Percentiles rank a stretch among this genome's conserved stretches.
These are phyloP conservation scores for Tragelaphus eurycerus DNA, from an alignment of 2,797 vertebrate genomes.

Conservation along the genomic window DNA sequence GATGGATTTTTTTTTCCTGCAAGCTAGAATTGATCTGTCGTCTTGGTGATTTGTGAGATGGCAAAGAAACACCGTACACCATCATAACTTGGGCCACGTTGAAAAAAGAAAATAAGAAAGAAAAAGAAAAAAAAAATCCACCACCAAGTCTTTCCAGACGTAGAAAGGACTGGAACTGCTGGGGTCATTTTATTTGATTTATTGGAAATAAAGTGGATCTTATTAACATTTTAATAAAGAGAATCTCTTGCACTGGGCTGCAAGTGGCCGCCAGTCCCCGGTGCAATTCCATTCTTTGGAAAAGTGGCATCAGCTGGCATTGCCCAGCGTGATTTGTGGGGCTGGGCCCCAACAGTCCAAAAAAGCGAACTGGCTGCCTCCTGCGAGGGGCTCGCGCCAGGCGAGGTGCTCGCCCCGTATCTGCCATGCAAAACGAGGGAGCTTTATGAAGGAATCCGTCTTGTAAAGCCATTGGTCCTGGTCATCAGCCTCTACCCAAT, in stretches of 20 bases:
- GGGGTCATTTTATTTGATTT: constrained; percentile 76
- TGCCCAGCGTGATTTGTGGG: constrained; percentile 77
- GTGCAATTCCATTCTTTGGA: constrained; percentile 70
- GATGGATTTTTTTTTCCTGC: constrained; percentile 76
- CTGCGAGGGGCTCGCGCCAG: constrained; percentile 76
- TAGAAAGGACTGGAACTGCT: constrained; percentile 63
- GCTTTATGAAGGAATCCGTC: constrained; percentile 89
- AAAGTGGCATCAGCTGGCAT: constrained; percentile 64
- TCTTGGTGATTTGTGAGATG: constrained; percentile 80
- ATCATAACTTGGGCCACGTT: constrained; percentile 66
- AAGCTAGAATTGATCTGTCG: constrained; percentile 81
- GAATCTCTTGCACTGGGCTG: constrained; percentile 68
- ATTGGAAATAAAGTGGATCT: constrained; percentile 81
- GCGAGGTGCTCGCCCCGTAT: constrained; percentile 79
- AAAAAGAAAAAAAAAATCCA: background rate
- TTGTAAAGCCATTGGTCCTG: constrained; percentile 97
- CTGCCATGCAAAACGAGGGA: constrained; percentile 84
- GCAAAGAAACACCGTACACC: constrained; percentile 76
- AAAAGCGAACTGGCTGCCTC: constrained; percentile 54
- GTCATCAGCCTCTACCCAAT: constrained; percentile 92
- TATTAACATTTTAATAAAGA: constrained; percentile 85
- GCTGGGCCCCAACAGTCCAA: constrained; percentile 72
- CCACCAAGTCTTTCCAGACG: constrained; percentile 20
- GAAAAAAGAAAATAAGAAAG: background rate
- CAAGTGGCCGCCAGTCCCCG: constrained; percentile 66